phyloP scores from a whole-genome alignment of 2,113 vertebrate genomes.

The Psophia crepitans region DNA sequence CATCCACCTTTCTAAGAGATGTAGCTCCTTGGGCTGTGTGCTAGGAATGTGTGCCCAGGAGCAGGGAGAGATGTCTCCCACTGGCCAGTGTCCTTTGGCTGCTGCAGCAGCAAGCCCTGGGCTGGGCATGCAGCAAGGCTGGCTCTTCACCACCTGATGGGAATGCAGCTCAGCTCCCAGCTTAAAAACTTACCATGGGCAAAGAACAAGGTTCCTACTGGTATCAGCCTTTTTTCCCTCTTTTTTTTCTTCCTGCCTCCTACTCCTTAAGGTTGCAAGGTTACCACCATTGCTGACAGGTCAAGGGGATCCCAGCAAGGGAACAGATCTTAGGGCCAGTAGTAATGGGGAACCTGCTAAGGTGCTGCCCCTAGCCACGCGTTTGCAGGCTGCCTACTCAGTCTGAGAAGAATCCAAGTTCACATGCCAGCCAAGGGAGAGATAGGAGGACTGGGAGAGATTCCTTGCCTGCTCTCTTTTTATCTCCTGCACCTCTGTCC shows the following conservation, averaged over 20 bases:
- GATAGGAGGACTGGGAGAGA: rapidly evolving
- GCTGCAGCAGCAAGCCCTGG: neutral
- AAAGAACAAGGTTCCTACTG: neutral
- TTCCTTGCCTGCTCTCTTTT: neutral
- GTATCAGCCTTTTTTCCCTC: rapidly evolving
- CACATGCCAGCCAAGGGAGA: neutral
- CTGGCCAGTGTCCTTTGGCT: neutral
- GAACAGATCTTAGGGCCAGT: neutral
- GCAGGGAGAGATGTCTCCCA: neutral
- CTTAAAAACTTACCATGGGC: neutral
- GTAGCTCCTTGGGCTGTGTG: neutral
- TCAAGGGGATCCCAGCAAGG: neutral
- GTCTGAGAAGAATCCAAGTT: neutral
- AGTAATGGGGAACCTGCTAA: neutral
- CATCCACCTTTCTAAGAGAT: neutral
- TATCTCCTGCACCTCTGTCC: neutral
- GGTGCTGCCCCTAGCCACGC: neutral
- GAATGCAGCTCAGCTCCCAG: neutral
- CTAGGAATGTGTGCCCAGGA: neutral
- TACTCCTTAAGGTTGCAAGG: neutral
- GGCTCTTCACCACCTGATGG: neutral
- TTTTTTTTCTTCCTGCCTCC: neutral
- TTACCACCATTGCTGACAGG: neutral
- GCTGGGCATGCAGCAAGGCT: neutral
- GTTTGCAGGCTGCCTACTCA: neutral